Evolutionary conservation across 2,797 vertebrate species (phyloP), one percentile per base, ranked within the genome.

Genomic region (Anabacerthia variegaticeps): DNA sequence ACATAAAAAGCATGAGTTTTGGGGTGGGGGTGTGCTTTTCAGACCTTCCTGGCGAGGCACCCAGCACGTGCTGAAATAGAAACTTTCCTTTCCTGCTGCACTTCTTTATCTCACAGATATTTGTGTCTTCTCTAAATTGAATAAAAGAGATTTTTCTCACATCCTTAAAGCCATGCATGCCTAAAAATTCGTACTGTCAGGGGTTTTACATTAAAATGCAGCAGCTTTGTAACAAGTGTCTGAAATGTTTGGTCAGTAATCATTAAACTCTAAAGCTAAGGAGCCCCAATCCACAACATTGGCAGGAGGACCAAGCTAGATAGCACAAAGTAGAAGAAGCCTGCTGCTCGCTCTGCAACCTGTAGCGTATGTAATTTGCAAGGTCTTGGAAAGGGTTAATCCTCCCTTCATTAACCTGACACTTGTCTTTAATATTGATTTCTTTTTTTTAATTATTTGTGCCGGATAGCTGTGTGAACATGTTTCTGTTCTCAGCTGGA

Each of bases 381-480:
- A 65, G 37, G 12, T 19, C n/a, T 82, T 26, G 18, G 13, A 58
- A 79, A 76, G 22, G 15, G 63, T 85, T 87, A 17, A 41, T 62
- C 5, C 8, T 55, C 11, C 19, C 28, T 62, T 48, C 46, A 10
- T 44, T 73, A 32, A 48, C 67, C 58, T 32, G n/a, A 12, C 27
- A 20, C 4, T 46, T 67, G 20, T n/a, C 39, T 55, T 72, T 41
- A 62, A 15, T 23, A 48, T 0, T 59, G 44, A 17, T 6, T 16
- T 62, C 56, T 12, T 52, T 48, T 48, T 36, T 24, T 55, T 41
- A 30, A 55, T 63, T 8, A n/a, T 54, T 58, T 62, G 17, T 81
- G 26, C n/a, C 1, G 0, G 9, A 48, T n/a, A 74, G 28, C 46
- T 54, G 3, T 4, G 12, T 9, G 1, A 61, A 37, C 32, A 3